phyloP scores from a whole-genome alignment of 1,140 invertebrate species.

The Fragariocoptes setiger region DNA sequence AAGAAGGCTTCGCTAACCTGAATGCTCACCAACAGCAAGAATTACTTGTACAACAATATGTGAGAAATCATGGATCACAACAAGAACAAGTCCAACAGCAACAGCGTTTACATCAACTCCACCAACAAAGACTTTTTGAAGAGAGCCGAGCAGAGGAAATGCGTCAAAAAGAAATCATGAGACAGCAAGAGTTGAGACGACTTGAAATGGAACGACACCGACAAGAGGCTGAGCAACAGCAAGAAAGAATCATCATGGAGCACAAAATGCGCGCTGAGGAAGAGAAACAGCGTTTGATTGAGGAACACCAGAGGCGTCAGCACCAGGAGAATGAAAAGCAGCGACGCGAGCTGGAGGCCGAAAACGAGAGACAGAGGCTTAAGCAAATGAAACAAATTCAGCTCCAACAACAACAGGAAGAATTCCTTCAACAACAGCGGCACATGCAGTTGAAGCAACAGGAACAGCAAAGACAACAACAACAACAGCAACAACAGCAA shows the following conservation, averaged over 20 bases:
- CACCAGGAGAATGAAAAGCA: background rate
- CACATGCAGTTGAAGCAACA: conserved; percentile 3
- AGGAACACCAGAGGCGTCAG: background rate
- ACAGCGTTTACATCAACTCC: too few relatives aligned
- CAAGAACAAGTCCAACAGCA: too few relatives aligned
- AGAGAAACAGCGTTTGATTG: background rate
- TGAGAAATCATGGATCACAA: too few relatives aligned
- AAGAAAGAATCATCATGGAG: conserved; percentile 1
- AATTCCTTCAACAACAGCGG: background rate
- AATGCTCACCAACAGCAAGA: conserved; percentile 27
- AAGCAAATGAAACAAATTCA: background rate
- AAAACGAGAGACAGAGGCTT: background rate
- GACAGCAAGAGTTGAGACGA: too few relatives aligned
- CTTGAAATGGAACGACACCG: background rate
- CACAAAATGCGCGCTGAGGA: background rate
- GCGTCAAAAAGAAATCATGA: too few relatives aligned
- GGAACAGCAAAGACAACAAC: conserved; percentile 2
- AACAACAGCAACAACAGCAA: conserved; percentile 12
- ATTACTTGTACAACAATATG: conserved; percentile 10
- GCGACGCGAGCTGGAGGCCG: background rate
- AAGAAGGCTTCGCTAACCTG: conserved; percentile 27
- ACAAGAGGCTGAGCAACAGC: conserved; percentile 8
- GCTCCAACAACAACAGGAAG: background rate
- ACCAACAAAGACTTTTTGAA: too few relatives aligned
- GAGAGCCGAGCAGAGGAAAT: too few relatives aligned